A percentile compares a stretch with the other conserved stretches of the same genome.
Evolutionary conservation across 2,113 vertebrate genomes (phyloP).

Genomic region (Xyliphius kryptos): DNA sequence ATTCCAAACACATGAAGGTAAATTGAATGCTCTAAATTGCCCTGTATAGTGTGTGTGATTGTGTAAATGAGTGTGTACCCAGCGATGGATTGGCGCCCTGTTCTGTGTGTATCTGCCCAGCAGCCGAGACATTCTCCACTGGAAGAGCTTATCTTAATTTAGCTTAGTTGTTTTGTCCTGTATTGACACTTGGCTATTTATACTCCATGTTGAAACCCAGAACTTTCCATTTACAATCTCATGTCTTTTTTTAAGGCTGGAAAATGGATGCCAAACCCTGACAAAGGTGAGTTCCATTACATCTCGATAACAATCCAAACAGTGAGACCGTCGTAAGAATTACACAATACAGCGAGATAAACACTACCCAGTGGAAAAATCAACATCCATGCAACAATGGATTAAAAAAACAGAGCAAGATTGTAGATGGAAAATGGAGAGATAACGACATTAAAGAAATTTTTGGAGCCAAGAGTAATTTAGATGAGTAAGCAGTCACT

Average conservation of each 20-base stretch:
- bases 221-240: conserved; percentile 6
- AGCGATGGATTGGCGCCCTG: too few relatives aligned
- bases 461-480: background rate
- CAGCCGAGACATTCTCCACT: too few relatives aligned
- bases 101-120: too few relatives aligned
- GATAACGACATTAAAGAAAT: conserved; percentile 1
- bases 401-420: conserved; percentile 15
- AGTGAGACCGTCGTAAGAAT: conserved; percentile 16
- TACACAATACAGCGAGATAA: conserved; percentile 20
- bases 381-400: conserved; percentile 11
- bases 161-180: too few relatives aligned
- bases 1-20: too few relatives aligned
- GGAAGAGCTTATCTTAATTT: too few relatives aligned
- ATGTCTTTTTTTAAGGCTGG: conserved; percentile 49
- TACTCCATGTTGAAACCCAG: background rate
- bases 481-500: background rate
- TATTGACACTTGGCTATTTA: too few relatives aligned
- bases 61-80: too few relatives aligned
- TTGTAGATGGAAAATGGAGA: background rate
- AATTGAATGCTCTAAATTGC: too few relatives aligned
- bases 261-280: conserved; percentile 64
- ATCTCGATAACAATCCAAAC: conserved; percentile 23
- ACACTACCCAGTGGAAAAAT: conserved; percentile 27
- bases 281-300: conserved; percentile 52
- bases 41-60: too few relatives aligned